A percentile compares a stretch with the other conserved stretches of the same genome.
phyloP scores from a whole-genome alignment of 2,113 vertebrate species.

The Hipposideros armiger region DNA sequence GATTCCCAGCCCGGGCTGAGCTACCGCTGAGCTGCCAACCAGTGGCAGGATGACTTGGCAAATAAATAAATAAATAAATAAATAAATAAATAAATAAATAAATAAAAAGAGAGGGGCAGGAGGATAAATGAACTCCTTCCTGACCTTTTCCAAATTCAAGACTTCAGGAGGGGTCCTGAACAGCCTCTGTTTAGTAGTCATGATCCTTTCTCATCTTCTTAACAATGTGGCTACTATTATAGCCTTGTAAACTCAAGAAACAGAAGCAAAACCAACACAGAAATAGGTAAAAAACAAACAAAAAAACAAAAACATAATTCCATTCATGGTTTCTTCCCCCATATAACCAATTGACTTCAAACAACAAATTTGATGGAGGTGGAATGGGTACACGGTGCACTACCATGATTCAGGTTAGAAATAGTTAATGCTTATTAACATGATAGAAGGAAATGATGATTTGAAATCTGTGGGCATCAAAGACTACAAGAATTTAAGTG shows the following conservation, averaged over 20 bases:
- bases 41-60: too few species aligned
- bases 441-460: background rate
- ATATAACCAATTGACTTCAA: background rate
- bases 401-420: background rate
- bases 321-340: background rate
- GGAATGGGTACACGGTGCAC: background rate
- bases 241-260: background rate
- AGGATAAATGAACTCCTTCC: background rate
- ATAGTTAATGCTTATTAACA: background rate
- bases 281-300: background rate
- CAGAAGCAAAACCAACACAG: background rate
- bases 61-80: too few species aligned
- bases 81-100: too few species aligned
- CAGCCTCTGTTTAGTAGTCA: background rate
- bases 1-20: too few species aligned
- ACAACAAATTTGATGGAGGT: background rate
- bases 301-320: background rate
- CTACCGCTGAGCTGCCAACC: too few species aligned
- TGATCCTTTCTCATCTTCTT: background rate
- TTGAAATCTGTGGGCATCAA: background rate
- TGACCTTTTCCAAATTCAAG: background rate
- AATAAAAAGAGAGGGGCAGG: too few species aligned
- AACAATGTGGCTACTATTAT: background rate
- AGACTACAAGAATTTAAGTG: background rate
- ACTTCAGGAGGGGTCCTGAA: background rate